Base-by-base conservation (phyloP, 2,888 invertebrate species). In the Rhingia campestris region DNA sequence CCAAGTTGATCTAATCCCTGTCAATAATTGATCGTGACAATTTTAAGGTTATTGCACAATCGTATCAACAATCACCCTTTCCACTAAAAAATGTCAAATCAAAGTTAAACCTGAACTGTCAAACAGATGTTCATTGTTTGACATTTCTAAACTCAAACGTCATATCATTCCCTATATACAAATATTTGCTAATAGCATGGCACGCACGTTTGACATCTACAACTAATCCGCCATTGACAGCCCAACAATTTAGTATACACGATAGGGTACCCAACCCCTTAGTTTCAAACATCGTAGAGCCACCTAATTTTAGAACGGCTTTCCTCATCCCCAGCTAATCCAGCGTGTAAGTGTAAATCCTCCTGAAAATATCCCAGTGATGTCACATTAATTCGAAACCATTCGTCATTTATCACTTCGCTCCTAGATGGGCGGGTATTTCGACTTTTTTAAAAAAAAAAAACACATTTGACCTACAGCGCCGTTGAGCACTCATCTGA, bases 391-490 rank as follows among this genome's bases (percentile, higher is more conserved):
- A 63, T 63, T 53, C 39, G 37, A 37, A 35, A 10, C 35, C 72
- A 47, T 53, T 66, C 64, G 43, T 58, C 66, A 58, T 66, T 74
- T 66, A 58, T 66, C 74, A 64, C 64, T 73, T 14, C 12, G n/a
- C 10, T 5, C 32, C 22, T 22, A 22, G 53, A 37, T 54, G 73
- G 63, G 53, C 37, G 63, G 63, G 53, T 4, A 33, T 39, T 9
- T 10, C 35, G 6, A 33, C 22, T 49, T 10, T 22, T 10, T 43
- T 6, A 6, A n/a, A 6, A n/a, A 3, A 4, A 51, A 66, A 66
- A 58, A 41, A 69, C 67, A 30, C 63, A 58, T 75, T 58, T 63
- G 80, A 81, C 81, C 75, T 59, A 81, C 51, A 75, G 41, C 69
- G 63, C 51, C 35, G 39, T 45, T 63, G 63, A 54, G 45, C 35